Conservation (phyloP, 2,113 vertebrate species). For the Nipponia nippon region DNA sequence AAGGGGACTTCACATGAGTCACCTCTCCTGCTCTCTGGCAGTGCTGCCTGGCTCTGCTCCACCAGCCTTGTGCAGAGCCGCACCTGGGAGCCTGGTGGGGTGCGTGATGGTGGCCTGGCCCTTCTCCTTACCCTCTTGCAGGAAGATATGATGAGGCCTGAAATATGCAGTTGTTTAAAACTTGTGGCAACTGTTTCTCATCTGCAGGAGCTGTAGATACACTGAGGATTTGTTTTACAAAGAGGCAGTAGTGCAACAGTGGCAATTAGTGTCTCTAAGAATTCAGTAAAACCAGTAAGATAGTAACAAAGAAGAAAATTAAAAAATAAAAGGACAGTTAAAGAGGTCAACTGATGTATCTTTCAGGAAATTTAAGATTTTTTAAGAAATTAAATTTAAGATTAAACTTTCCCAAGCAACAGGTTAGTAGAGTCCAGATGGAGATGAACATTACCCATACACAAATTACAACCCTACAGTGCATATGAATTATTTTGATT, state of each 20-base stretch:
- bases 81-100: too few species aligned
- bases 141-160: neutral
- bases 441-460: neutral
- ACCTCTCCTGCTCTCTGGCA: neutral
- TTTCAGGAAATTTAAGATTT: neutral
- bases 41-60: neutral
- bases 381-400: neutral
- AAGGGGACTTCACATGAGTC: neutral
- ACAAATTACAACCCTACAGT: neutral
- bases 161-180: neutral
- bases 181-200: neutral
- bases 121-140: neutral
- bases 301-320: neutral
- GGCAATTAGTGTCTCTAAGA: neutral
- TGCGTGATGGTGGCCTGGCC: neutral
- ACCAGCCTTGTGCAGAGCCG: neutral
- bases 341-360: neutral
- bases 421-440: neutral
- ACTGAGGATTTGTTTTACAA: neutral
- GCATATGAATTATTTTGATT: neutral
- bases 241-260: neutral
- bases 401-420: neutral
- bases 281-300: neutral
- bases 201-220: neutral
- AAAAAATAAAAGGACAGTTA: neutral